Evolutionary conservation across 2,113 vertebrate genomes (phyloP).

Genomic region (Leuciscus idus): DNA sequence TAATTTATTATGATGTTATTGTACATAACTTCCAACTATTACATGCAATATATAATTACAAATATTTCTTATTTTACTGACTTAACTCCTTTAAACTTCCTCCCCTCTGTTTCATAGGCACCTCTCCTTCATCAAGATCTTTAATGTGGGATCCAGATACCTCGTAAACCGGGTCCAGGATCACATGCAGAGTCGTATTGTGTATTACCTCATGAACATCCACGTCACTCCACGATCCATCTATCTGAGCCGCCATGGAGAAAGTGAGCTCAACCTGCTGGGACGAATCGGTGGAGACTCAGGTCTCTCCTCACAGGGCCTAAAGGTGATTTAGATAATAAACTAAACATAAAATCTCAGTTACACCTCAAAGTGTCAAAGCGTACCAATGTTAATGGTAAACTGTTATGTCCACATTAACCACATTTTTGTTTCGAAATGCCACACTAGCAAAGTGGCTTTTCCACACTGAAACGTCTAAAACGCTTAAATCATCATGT

Average conservation of each 20-base stretch:
- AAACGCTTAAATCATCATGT: no score
- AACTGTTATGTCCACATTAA: not conserved
- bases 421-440: no score
- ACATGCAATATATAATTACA: not conserved
- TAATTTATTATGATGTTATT: not conserved
- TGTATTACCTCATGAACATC: constrained; percentile 95
- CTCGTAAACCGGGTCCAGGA: constrained; percentile 87
- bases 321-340: constrained; percentile 67
- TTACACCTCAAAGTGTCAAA: not conserved
- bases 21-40: not conserved
- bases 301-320: constrained; percentile 78
- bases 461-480: no score
- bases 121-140: constrained; percentile 92
- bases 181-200: constrained; percentile 88
- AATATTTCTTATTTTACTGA: not conserved
- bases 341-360: not conserved
- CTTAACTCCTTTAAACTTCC: not conserved
- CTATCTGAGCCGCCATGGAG: constrained; percentile 88
- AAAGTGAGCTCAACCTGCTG: constrained; percentile 85
- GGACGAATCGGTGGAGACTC: constrained; percentile 85
- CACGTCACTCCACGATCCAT: constrained; percentile 86
- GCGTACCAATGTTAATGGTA: not conserved
- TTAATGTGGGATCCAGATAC: constrained; percentile 85
- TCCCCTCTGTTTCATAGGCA: constrained; percentile 65
- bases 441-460: no score